Evolutionary conservation across 2,888 invertebrate species (phyloP).

Genomic region (Alentia gelatinosa): DNA sequence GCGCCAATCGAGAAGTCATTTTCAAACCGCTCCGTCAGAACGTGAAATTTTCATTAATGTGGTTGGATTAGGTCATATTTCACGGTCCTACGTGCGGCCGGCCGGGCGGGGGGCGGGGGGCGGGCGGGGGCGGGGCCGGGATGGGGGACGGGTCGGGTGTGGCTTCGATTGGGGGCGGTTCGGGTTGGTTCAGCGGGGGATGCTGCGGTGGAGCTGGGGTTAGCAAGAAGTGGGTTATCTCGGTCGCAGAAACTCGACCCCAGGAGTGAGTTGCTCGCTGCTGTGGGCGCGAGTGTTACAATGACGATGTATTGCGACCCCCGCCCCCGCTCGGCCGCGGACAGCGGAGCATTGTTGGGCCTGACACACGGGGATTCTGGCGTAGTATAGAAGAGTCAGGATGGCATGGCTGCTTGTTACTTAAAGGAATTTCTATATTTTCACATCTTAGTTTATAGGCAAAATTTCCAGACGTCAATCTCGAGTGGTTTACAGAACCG

Average conservation of each 20-base stretch:
- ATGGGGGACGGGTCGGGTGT: background rate
- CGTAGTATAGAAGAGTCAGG: no score
- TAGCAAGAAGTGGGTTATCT: background rate
- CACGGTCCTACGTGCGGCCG: slow-evolving; percentile 12
- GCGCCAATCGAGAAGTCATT: slow-evolving; percentile 14
- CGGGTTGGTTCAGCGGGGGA: background rate
- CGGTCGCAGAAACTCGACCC: background rate
- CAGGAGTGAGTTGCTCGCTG: background rate
- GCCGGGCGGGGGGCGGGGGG: background rate
- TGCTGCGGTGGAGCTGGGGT: background rate
- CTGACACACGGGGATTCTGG: no score
- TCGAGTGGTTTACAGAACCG: no score
- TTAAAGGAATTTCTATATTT: no score
- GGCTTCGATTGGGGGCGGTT: background rate
- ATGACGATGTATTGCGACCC: background rate
- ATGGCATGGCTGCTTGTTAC: no score
- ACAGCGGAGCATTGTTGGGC: background rate
- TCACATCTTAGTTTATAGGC: no score
- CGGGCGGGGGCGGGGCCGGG: background rate
- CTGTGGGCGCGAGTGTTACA: background rate
- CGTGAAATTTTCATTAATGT: slow-evolving; percentile 55
- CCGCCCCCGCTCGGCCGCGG: background rate
- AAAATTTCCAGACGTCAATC: no score
- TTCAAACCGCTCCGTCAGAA: slow-evolving; percentile 38
- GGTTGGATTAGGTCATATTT: slow-evolving; percentile 47